Conservation (phyloP, 2,797 vertebrate species). For the Kryptolebias ocellatus region DNA sequence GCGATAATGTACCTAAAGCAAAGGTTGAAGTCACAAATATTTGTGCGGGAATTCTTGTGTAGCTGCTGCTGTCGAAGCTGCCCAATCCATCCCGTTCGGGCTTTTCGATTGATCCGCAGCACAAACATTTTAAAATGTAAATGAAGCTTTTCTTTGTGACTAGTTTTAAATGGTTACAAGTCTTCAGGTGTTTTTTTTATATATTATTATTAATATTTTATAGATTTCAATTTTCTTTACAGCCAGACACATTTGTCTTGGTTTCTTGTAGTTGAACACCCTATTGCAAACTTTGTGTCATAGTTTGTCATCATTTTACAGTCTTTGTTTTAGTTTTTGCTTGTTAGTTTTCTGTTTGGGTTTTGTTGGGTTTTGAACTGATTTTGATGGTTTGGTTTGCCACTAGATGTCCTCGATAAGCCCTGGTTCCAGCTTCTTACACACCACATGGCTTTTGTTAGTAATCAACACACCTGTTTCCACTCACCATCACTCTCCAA, state of each 20-base stretch:
- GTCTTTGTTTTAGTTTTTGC: background rate
- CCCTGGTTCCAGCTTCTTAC: no score
- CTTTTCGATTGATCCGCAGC: conserved; percentile 38
- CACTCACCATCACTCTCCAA: no score
- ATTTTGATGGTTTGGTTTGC: no score
- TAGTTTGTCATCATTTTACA: background rate
- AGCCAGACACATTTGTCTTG: conserved; percentile 55
- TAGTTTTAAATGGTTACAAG: conserved; percentile 47
- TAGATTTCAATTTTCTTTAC: conserved; percentile 51
- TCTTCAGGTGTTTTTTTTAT: conserved; percentile 28
- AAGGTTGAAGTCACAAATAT: background rate
- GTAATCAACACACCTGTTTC: no score
- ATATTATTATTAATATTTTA: no score
- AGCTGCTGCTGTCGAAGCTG: conserved; percentile 14
- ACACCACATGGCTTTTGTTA: no score
- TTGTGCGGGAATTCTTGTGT: background rate
- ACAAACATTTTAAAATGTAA: conserved; percentile 52
- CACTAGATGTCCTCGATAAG: no score
- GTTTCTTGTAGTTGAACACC: conserved; percentile 28
- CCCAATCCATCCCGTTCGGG: conserved; percentile 10
- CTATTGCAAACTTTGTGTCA: conserved; percentile 13
- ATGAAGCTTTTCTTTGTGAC: conserved; percentile 44
- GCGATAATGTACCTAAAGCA: background rate
- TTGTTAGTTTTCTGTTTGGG: no score
- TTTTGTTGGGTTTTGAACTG: no score